Base-by-base conservation (phyloP, 1,140 invertebrate genomes). In the Drosophila ananassae region DNA sequence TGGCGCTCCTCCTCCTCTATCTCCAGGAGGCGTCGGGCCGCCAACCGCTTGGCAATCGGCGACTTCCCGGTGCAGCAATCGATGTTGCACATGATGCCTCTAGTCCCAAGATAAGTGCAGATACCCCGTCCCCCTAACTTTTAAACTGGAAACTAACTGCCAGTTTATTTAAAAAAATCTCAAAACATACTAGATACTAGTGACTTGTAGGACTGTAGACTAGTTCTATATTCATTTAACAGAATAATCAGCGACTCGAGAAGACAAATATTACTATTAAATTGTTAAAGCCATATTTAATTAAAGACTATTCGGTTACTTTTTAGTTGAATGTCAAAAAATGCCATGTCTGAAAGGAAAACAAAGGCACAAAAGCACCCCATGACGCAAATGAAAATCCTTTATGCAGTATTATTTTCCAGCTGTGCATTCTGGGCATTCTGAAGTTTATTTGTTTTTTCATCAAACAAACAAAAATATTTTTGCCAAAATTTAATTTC, bases 51-150 rank as follows among this genome's bases (percentile, higher is more conserved):
- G 32, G 53, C 48, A 8, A 87, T 52, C 2, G 63, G 67, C 9
- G 73, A 87, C 50, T 77, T 87, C 2, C 39, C 3, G 17, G 32
- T 12, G 37, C 81, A 84, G 25, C 82, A 87, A 8, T 79, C 53
- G 1, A 3, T 10, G n/a, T 77, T 68, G 12, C 83, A 82, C 83
- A 89, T 87, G 50, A 6, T 28, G 25, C 3, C 5, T 28, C 25
- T 6, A 28, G 25, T 17, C 7, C 21, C 47, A n/a, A n/a, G 10
- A 10, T 25, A 32, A 22, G 3, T 13, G 44, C 24, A 21, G 9
- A 3, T 13, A 22, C 12, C n/a, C n/a, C 3, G 24, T 10, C 41
- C 12, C 7, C n/a, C 12, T 21, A 5, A 28, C 6, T 28, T 6
- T 0, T 1, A 28, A 28, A 28, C 44, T 9, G 21, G 44, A 24